Conservation (phyloP, 1,140 invertebrate species). For the Danaus plexippus region DNA sequence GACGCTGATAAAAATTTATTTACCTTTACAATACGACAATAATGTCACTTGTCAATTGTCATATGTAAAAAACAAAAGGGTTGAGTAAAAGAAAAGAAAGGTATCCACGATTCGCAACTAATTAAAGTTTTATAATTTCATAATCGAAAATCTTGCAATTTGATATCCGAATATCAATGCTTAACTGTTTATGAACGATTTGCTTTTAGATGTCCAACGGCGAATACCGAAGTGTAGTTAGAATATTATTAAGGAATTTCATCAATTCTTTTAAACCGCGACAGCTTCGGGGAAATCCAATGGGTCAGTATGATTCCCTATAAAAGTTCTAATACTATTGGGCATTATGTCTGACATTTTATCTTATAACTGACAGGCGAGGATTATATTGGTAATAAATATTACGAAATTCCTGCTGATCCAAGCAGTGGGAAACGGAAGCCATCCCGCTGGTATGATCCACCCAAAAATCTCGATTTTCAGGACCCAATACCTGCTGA, state of each 20-base stretch:
- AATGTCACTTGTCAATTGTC: no score
- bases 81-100: no score
- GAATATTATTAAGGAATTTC: slow-evolving; percentile 53
- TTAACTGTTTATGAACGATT: no score
- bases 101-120: no score
- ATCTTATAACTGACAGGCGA: slow-evolving; percentile 65
- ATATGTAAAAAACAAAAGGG: no score
- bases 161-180: no score
- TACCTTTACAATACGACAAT: no score
- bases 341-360: background rate
- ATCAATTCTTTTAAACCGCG: slow-evolving; percentile 55
- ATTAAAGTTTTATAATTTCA: no score
- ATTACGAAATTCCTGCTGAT: slow-evolving; percentile 81
- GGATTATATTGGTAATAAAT: slow-evolving; percentile 86
- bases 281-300: slow-evolving; percentile 41
- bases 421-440: slow-evolving; percentile 73
- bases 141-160: no score
- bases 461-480: slow-evolving; percentile 74
- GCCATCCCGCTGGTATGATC: slow-evolving; percentile 80
- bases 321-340: background rate
- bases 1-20: no score
- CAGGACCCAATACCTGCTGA: slow-evolving; percentile 83
- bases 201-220: slow-evolving; percentile 42
- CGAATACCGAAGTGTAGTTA: slow-evolving; percentile 43
- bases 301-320: slow-evolving; percentile 29